These are phyloP conservation scores for Elymnias hypermnestra DNA, from an alignment of 1,140 invertebrate genomes.

Conservation along the genomic window DNA sequence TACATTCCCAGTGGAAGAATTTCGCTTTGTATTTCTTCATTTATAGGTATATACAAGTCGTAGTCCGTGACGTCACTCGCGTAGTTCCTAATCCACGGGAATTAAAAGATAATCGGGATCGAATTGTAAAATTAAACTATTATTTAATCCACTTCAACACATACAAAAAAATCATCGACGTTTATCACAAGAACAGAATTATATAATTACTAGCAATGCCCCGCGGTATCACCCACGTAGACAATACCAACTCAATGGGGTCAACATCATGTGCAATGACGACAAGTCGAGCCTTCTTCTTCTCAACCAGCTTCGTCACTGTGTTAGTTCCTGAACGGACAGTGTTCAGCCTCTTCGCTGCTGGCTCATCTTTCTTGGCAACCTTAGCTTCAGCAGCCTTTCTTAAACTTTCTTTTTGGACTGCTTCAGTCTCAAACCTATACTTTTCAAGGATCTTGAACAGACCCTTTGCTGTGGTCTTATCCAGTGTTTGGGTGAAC, in stretches of 20 bases:
- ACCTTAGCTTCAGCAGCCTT: constrained; percentile 93
- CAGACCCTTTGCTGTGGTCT: constrained; percentile 89
- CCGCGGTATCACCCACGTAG: too few relatives aligned
- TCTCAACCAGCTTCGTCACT: constrained; percentile 96
- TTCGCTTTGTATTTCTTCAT: neutral
- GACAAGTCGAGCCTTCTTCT: constrained; percentile 98
- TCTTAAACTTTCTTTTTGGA: constrained; percentile 93
- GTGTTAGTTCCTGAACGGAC: constrained; percentile 95
- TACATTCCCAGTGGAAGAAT: neutral
- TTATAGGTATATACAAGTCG: too few relatives aligned
- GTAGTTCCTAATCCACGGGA: too few relatives aligned
- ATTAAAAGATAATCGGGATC: too few relatives aligned
- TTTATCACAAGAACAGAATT: too few relatives aligned
- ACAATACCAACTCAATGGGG: constrained; percentile 98
- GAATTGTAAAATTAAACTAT: too few relatives aligned
- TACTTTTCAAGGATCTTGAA: constrained; percentile 99
- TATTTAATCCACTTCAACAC: too few relatives aligned
- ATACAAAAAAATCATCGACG: too few relatives aligned
- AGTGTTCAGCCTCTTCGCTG: constrained; percentile 92
- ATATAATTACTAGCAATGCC: too few relatives aligned
- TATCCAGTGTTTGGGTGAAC: constrained; percentile 68
- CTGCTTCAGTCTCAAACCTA: constrained; percentile 92
- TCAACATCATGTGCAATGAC: constrained; percentile 99
- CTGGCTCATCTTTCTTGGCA: constrained; percentile 90
- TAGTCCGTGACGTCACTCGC: too few relatives aligned